Base-by-base conservation (phyloP, 1,140 invertebrate genomes). In the Chionoecetes opilio region DNA sequence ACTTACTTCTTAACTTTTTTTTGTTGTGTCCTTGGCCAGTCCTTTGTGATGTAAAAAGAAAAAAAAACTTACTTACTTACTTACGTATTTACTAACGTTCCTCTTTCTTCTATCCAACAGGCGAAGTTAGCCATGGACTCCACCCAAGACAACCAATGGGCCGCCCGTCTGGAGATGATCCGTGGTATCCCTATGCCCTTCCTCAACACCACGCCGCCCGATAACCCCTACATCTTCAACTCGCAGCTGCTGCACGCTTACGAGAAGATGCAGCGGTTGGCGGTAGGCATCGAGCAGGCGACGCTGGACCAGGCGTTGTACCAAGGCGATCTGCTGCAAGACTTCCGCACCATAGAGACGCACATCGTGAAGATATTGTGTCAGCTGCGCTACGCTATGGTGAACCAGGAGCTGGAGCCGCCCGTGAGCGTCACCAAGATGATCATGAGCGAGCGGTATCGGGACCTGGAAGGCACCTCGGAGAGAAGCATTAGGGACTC, bases 211-310 rank as follows among this genome's bases (percentile, higher is more conserved):
- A 82, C 21, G n/a, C 6, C 63, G n/a, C 21, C 63, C 26, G 63
- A n/a, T n/a, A n/a, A 75, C 26, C 35, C 31, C 14, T 8, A 75
- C 11, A 53, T 82, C 89, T 96, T 96, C 94, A 53, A 98, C 93
- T 97, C 97, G 14, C 97, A 97, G 32, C 96, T 98, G 87, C 96
- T 97, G 26, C 96, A 97, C 86, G 97, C 97, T 9, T 98, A 98
- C 96, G 97, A 97, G 94, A 97, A 97, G 96, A 97, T 98, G 96
- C 98, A 98, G 96, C 97, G 97, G 96, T 97, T 97, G 95, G 98
- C 98, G 0, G 98, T 98, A 0, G 98, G 97, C 35, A 96, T 98
- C 82, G 98, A 98, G 95, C 98, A 98, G 96, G 97, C 98, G 17
- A 97, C 97, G n/a, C 97, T 97, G 96, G 98, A 98, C 95, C 97